Evolutionary conservation across 1,140 invertebrate species (phyloP).

Genomic region (Pomacea maculata): DNA sequence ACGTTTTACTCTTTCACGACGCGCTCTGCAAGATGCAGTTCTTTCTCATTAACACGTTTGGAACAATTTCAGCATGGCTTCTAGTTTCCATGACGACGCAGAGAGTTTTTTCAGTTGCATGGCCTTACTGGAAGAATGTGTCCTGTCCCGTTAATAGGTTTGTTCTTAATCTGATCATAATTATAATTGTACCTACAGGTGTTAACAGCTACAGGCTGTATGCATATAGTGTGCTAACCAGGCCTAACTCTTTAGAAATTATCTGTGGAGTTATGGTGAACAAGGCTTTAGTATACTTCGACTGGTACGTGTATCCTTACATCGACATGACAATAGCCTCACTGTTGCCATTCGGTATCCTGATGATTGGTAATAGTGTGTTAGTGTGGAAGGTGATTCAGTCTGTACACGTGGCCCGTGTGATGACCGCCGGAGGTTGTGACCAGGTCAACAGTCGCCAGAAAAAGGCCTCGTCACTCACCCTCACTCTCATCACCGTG

Average conservation of each 20-base stretch:
- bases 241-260: too few relatives aligned
- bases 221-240: too few relatives aligned
- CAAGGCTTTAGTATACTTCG: not conserved
- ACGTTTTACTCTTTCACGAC: constrained; percentile 23
- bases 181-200: too few relatives aligned
- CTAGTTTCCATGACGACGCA: constrained; percentile 8
- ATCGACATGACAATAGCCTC: constrained; percentile 21
- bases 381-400: constrained; percentile 23
- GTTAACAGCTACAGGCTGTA: too few relatives aligned
- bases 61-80: constrained; percentile 7
- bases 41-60: not conserved
- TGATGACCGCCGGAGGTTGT: not conserved
- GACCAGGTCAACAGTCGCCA: not conserved
- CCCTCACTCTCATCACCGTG: not conserved
- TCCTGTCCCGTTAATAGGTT: not conserved
- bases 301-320: constrained; percentile 9
- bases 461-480: constrained; percentile 2
- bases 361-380: constrained; percentile 20
- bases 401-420: constrained; percentile 11
- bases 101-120: not conserved
- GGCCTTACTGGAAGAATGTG: not conserved
- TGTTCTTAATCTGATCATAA: too few relatives aligned
- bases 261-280: not conserved
- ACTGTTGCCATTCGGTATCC: constrained; percentile 14
- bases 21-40: constrained; percentile 22